Percentiles rank a stretch among this genome's conserved stretches.
phyloP scores from a whole-genome alignment of 2,797 vertebrate species.

The Enoplosus armatus region DNA sequence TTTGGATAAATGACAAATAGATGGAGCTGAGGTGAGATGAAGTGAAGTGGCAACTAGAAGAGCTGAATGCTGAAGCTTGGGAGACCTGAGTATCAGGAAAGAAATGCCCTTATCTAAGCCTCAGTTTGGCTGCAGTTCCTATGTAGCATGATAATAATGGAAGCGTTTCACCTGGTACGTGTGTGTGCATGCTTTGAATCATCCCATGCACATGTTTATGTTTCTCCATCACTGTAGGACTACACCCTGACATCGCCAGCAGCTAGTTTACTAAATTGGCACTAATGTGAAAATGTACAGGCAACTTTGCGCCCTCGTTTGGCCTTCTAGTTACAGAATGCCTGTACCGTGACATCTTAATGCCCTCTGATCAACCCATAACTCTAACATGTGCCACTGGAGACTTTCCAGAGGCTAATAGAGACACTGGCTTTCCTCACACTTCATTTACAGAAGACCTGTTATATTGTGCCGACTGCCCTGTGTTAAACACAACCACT shows the following conservation, averaged over 20 bases:
- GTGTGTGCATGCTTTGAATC: background rate
- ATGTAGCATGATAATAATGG: background rate
- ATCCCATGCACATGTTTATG: background rate
- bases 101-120: background rate
- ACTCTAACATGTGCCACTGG: constrained; percentile 58
- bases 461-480: constrained; percentile 15
- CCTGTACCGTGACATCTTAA: constrained; percentile 45
- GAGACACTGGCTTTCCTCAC: constrained; percentile 87
- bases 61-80: background rate
- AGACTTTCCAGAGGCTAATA: constrained; percentile 83
- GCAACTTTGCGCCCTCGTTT: constrained; percentile 8
- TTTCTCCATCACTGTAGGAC: background rate
- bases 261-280: constrained; percentile 21
- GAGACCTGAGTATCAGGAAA: background rate
- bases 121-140: background rate
- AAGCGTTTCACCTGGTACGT: background rate
- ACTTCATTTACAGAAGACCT: constrained; percentile 81
- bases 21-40: background rate
- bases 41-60: background rate
- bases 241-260: background rate
- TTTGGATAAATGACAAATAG: background rate
- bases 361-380: constrained; percentile 34
- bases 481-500: constrained; percentile 19
- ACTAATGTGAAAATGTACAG: constrained; percentile 14
- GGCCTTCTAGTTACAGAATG: constrained; percentile 24